Conservation (phyloP, 2,113 vertebrate species). For the Paraplagusia blochii region DNA sequence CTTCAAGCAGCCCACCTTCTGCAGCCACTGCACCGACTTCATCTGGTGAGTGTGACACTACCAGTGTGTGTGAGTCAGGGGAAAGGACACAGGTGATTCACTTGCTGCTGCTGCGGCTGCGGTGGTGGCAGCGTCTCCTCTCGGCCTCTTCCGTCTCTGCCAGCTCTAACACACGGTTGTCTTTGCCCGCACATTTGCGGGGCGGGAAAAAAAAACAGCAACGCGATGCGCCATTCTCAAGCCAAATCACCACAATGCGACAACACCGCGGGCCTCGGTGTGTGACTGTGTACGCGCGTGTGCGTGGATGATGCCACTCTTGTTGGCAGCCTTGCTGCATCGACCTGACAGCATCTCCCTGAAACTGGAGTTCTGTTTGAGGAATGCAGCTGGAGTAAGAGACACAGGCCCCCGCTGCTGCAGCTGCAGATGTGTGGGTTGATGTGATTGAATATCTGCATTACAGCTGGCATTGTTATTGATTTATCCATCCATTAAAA, state of each 20-base stretch:
- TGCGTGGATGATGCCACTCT: neutral
- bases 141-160: conserved; percentile 34
- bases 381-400: conserved; percentile 59
- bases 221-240: conserved; percentile 51
- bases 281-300: neutral
- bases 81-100: conserved; percentile 73
- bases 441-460: conserved; percentile 10
- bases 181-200: conserved; percentile 44
- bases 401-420: conserved; percentile 42
- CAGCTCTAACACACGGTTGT: conserved; percentile 34
- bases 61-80: neutral
- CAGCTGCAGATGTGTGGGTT: conserved; percentile 15
- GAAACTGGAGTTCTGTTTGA: conserved; percentile 44
- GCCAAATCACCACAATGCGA: conserved; percentile 48
- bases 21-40: conserved; percentile 92
- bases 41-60: conserved; percentile 79
- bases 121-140: neutral
- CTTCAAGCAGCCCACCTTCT: conserved; percentile 94
- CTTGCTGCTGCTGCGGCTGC: conserved; percentile 60
- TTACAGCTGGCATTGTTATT: neutral
- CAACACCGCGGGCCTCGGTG: conserved; percentile 36
- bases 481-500: neutral
- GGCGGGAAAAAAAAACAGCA: conserved; percentile 17
- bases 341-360: conserved; percentile 37
- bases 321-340: conserved; percentile 49